phyloP scores from a whole-genome alignment of 2,113 vertebrate genomes.

The Ceuthmochares aereus region DNA sequence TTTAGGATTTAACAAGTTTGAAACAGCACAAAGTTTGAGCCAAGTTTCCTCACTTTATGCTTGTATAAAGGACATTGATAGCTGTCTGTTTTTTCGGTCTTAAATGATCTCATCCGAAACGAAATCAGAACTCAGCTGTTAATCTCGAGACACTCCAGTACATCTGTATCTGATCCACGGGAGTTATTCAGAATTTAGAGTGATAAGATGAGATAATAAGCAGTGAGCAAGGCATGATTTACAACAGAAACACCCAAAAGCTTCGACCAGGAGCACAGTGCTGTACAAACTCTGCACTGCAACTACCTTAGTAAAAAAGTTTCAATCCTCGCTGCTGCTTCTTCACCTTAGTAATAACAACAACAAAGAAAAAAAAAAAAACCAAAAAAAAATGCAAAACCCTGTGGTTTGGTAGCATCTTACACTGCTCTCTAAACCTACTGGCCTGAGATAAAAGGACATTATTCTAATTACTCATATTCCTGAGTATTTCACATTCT shows the following conservation, averaged over 20 bases:
- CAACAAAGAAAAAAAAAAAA: background rate
- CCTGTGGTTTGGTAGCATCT: slow-evolving; percentile 26
- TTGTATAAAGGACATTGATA: background rate
- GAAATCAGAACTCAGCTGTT: background rate
- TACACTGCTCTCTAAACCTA: background rate
- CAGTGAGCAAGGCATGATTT: background rate
- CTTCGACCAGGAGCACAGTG: background rate
- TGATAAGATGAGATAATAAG: slow-evolving; percentile 8
- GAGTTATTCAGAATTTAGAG: slow-evolving; percentile 8
- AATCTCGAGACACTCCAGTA: background rate
- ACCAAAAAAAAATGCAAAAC: no score
- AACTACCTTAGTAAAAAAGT: background rate
- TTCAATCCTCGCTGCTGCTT: background rate
- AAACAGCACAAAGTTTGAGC: background rate
- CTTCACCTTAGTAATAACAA: background rate
- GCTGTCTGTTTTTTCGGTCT: background rate
- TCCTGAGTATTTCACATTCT: background rate
- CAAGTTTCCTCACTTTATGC: background rate
- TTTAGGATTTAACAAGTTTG: background rate
- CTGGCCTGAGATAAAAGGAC: background rate
- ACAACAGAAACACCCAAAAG: background rate
- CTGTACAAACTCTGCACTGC: background rate
- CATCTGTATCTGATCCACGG: background rate
- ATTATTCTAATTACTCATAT: background rate
- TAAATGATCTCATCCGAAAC: background rate